These are phyloP conservation scores for Drosophila aldrichi DNA, from an alignment of 2,888 invertebrate genomes.

Conservation along the genomic window DNA sequence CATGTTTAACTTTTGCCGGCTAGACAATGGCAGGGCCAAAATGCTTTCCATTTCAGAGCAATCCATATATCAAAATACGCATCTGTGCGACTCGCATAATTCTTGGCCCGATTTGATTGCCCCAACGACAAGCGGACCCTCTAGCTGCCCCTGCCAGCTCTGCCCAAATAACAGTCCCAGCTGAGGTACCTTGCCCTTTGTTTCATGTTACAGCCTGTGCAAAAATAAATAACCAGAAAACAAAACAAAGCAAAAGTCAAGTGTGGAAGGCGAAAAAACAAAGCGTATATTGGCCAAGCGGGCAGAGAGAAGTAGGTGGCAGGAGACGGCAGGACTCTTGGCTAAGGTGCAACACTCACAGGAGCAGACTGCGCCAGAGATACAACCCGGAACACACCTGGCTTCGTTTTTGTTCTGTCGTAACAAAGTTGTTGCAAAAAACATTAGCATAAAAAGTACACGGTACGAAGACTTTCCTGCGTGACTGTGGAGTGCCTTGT, in stretches of 20 bases:
- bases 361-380: slow-evolving; percentile 13
- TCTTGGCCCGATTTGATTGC: slow-evolving; percentile 26
- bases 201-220: background rate
- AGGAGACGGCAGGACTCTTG: background rate
- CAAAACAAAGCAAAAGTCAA: slow-evolving; percentile 39
- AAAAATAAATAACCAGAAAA: slow-evolving; percentile 20
- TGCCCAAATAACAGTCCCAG: background rate
- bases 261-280: slow-evolving; percentile 22
- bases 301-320: background rate
- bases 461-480: slow-evolving; percentile 46
- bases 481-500: slow-evolving; percentile 19
- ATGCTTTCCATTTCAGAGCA: slow-evolving; percentile 18
- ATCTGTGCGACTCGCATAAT: slow-evolving; percentile 19
- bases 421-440: slow-evolving; percentile 54
- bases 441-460: slow-evolving; percentile 56
- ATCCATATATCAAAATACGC: slow-evolving; percentile 43
- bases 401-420: slow-evolving; percentile 22
- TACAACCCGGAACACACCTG: slow-evolving; percentile 26
- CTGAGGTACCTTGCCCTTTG: background rate
- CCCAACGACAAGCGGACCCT: slow-evolving; percentile 5
- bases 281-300: background rate
- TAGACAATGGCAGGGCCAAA: slow-evolving; percentile 41
- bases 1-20: slow-evolving; percentile 64
- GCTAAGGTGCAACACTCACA: slow-evolving; percentile 4
- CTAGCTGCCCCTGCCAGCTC: background rate